phyloP scores from a whole-genome alignment of 2,113 vertebrate species.

The Excalfactoria chinensis region DNA sequence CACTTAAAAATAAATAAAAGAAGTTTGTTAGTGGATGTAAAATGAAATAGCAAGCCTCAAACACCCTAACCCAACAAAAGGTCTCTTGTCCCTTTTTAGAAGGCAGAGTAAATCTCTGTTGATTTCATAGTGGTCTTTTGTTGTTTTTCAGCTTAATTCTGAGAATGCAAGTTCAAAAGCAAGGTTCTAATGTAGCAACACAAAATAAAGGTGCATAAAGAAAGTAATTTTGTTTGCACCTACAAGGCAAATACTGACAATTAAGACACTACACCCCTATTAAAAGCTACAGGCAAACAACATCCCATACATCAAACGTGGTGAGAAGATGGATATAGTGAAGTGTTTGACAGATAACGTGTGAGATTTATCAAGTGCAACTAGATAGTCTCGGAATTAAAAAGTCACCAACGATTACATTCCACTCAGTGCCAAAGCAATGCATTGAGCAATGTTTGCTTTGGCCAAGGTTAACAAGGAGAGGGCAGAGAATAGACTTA shows the following conservation, averaged over 20 bases:
- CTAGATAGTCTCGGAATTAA: background rate
- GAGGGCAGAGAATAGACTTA: constrained; percentile 26
- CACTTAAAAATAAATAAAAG: background rate
- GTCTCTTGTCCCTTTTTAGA: background rate
- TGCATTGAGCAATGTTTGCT: background rate
- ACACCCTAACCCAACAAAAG: background rate
- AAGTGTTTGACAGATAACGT: background rate
- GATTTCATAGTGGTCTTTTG: background rate
- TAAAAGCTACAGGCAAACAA: background rate
- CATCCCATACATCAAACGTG: background rate
- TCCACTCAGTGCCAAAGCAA: constrained; percentile 1
- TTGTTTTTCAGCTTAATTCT: background rate
- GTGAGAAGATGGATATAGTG: background rate
- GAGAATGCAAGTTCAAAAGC: background rate
- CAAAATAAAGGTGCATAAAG: constrained; percentile 13
- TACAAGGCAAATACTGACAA: background rate
- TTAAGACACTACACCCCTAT: background rate
- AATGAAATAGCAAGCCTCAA: background rate
- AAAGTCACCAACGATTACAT: background rate
- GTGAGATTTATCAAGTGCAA: background rate
- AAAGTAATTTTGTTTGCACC: background rate
- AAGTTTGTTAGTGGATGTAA: background rate
- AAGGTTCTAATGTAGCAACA: background rate
- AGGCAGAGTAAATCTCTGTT: background rate
- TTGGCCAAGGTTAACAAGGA: background rate